phyloP scores from a whole-genome alignment of 2,113 vertebrate species.

The Willisornis vidua region DNA sequence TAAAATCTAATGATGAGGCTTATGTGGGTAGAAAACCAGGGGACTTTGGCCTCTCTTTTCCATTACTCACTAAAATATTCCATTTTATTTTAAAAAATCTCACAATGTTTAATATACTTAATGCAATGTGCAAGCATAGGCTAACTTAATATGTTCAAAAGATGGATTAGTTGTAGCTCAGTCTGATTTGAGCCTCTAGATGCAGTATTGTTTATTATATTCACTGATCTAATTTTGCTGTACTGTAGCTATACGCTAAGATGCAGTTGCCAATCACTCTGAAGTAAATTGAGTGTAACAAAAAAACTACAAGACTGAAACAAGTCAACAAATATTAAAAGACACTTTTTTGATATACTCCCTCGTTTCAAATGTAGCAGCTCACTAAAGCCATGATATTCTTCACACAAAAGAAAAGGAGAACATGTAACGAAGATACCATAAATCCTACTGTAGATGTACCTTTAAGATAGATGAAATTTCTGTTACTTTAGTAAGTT shows the following conservation, averaged over 20 bases:
- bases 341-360: neutral
- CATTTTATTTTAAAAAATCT: neutral
- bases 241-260: neutral
- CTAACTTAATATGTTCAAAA: slow-evolving; percentile 17
- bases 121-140: neutral
- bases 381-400: neutral
- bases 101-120: slow-evolving; percentile 6
- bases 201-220: neutral
- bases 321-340: neutral
- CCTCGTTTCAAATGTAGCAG: neutral
- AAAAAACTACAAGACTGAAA: neutral
- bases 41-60: neutral
- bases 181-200: neutral
- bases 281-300: neutral
- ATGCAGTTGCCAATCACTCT: slow-evolving; percentile 13
- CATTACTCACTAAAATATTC: neutral
- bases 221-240: slow-evolving; percentile 29
- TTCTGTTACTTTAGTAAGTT: slow-evolving; percentile 27
- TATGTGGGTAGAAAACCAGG: neutral
- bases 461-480: slow-evolving; percentile 11
- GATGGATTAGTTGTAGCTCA: slow-evolving; percentile 11
- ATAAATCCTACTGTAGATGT: neutral
- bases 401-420: neutral
- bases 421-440: neutral
- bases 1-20: neutral